Conservation (phyloP, 1,140 invertebrate species). For the Bombus huntii region DNA sequence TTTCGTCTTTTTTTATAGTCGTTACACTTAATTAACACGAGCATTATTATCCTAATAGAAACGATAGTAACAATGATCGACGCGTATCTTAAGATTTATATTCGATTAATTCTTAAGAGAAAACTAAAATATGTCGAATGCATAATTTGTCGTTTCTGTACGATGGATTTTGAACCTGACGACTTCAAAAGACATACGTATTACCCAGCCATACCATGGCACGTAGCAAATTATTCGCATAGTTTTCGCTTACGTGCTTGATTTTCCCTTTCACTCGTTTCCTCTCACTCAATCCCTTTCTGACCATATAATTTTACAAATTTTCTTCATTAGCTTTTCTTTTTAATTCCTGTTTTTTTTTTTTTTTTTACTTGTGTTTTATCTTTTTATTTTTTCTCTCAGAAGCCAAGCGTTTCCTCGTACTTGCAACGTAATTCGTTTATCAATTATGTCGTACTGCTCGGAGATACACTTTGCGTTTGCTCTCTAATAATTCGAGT, state of each 20-base stretch:
- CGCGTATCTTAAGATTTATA: slow-evolving; percentile 26
- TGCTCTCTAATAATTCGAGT: slow-evolving; percentile 32
- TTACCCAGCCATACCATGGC: not conserved
- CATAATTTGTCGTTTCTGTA: slow-evolving; percentile 18
- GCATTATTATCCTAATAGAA: slow-evolving; percentile 25
- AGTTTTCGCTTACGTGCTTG: slow-evolving; percentile 24
- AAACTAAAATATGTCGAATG: slow-evolving; percentile 19
- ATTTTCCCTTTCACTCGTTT: slow-evolving; percentile 43
- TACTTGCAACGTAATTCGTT: slow-evolving; percentile 4
- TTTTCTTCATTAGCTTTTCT: not conserved
- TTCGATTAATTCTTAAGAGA: slow-evolving; percentile 32
- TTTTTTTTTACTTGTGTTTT: not conserved
- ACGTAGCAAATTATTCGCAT: slow-evolving; percentile 30
- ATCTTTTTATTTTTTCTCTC: not conserved
- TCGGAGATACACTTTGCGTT: slow-evolving; percentile 49
- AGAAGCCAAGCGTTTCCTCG: slow-evolving; percentile 22
- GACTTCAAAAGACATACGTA: slow-evolving; percentile 30
- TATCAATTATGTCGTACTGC: not conserved
- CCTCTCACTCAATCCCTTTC: slow-evolving; percentile 30
- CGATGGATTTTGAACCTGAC: slow-evolving; percentile 16
- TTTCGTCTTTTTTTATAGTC: slow-evolving; percentile 7
- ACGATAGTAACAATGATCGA: slow-evolving; percentile 50
- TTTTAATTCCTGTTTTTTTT: not conserved
- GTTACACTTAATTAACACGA: slow-evolving; percentile 12
- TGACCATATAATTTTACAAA: slow-evolving; percentile 45